Evolutionary conservation across 2,113 vertebrate species (phyloP), one percentile per base, ranked within the genome.

Genomic region (Perccottus glenii): DNA sequence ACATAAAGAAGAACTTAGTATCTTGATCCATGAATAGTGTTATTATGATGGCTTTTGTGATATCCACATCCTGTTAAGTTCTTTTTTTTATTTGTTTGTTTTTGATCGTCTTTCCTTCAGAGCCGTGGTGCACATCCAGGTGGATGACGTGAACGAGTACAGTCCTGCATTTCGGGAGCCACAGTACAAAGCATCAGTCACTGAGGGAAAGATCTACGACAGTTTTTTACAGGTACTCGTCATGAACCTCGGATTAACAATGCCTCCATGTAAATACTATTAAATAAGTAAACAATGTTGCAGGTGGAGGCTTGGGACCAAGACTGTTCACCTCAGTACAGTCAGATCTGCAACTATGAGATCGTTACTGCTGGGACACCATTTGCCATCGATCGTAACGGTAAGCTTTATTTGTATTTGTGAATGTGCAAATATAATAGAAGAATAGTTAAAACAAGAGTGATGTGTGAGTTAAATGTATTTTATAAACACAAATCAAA

Each of bases 281-380:
- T 40, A 6, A 40, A 40, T 40, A 40, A 9, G 14, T 55, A 9
- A n/a, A 38, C 9, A 14, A 15, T 14, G 11, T 76, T 83, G 9
- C 74, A 90, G 89, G 97, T 99, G 67, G 98, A 99, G 85, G 98
- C 98, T 19, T 87, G 93, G 59, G 98, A 99, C 0, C 95, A 96
- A 56, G 97, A 99, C 87, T 99, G 98, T 73, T 98, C 97, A 6
- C 96, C 96, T 0, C 98, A 98, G 79, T 99, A 95, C 73, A 99
- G 96, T 89, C 97, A 99, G 87, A 98, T 99, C 83, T 99, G 98
- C 93, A 98, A 95, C 88, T 99, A 98, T 2, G 96, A 97, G 81
- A 97, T 99, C 1, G 92, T 96, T 70, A 98, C 95, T 0, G 71
- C 92, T 0, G 94, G 95, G 8, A 95, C 96, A 5, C 98, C 97